Conservation (phyloP, 1,140 invertebrate genomes). For the Plodia interpunctella region DNA sequence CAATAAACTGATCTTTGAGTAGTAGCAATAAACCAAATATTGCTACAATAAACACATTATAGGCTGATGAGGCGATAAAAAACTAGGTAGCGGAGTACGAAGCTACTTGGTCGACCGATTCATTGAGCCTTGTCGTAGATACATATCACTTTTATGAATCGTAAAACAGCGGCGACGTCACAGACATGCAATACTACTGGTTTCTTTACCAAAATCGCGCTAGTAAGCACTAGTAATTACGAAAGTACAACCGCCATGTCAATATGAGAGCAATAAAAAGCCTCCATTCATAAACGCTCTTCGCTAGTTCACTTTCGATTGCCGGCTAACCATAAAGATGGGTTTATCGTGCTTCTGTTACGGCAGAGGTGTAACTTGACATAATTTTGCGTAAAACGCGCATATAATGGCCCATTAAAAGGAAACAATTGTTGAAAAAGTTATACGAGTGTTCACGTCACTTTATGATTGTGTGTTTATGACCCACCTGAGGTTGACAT, state of each 20-base stretch:
- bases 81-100: slow-evolving; percentile 38
- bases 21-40: slow-evolving; percentile 73
- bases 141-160: slow-evolving; percentile 72
- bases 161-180: slow-evolving; percentile 61
- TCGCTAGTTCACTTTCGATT: slow-evolving; percentile 65
- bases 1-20: slow-evolving; percentile 72
- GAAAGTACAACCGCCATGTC: slow-evolving; percentile 56
- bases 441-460: slow-evolving; percentile 70
- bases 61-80: slow-evolving; percentile 68
- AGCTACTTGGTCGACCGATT: slow-evolving; percentile 19
- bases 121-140: slow-evolving; percentile 31
- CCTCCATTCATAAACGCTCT: slow-evolving; percentile 61
- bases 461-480: slow-evolving; percentile 73
- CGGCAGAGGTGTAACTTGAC: slow-evolving; percentile 70
- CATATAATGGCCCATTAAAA: slow-evolving; percentile 75
- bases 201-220: slow-evolving; percentile 62
- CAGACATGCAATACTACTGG: slow-evolving; percentile 60
- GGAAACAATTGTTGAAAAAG: slow-evolving; percentile 76
- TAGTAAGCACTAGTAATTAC: slow-evolving; percentile 55
- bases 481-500: slow-evolving; percentile 68
- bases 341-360: slow-evolving; percentile 68
- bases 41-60: slow-evolving; percentile 74
- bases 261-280: slow-evolving; percentile 71
- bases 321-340: slow-evolving; percentile 67
- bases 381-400: slow-evolving; percentile 74